phyloP scores from a whole-genome alignment of 2,113 vertebrate genomes.

The Pygoscelis antarcticus region DNA sequence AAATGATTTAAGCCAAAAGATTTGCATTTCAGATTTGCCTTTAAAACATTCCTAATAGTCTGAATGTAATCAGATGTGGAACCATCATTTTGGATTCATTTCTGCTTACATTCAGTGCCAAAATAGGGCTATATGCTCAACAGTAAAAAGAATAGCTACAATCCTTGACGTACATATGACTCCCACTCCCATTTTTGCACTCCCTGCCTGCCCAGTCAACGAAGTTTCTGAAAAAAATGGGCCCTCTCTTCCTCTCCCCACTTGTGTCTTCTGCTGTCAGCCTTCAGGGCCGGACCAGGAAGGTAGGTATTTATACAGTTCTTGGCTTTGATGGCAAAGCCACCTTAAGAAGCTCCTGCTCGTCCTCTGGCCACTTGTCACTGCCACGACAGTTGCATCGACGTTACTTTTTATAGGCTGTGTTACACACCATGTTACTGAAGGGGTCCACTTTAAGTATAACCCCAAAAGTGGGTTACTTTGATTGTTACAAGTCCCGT shows the following conservation, averaged over 20 bases:
- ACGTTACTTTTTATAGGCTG: background rate
- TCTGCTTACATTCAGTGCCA: background rate
- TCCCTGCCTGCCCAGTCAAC: background rate
- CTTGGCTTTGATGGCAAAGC: background rate
- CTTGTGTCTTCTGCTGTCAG: background rate
- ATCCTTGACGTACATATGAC: background rate
- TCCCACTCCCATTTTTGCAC: background rate
- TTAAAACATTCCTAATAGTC: background rate
- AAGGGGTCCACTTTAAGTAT: background rate
- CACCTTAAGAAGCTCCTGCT: background rate
- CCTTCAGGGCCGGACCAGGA: background rate
- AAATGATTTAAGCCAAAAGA: background rate
- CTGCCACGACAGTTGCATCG: background rate
- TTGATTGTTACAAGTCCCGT: background rate
- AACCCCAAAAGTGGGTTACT: background rate
- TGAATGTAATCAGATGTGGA: background rate
- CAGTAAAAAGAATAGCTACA: background rate
- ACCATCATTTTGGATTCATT: background rate
- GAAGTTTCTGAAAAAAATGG: background rate
- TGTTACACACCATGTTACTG: fast-evolving
- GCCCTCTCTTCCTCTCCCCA: background rate
- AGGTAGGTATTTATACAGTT: background rate
- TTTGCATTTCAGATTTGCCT: background rate
- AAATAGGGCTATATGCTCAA: background rate
- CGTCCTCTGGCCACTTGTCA: background rate